Evolutionary conservation across 2,888 invertebrate genomes (phyloP).

Genomic region (Melinopterus prodromus): DNA sequence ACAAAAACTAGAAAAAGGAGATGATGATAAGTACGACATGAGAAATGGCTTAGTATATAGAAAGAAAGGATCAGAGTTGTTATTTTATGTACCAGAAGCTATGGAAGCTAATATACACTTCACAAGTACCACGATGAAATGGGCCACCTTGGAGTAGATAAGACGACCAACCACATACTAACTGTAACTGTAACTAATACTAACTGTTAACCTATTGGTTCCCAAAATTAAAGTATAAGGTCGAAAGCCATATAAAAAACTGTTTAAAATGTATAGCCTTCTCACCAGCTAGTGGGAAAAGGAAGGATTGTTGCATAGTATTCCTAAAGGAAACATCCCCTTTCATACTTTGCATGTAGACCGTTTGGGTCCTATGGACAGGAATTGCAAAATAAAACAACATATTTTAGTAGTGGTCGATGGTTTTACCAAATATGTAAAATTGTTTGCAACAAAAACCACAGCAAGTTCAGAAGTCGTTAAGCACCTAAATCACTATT

Average conservation of each 20-base stretch:
- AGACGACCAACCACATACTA: conserved; percentile 19
- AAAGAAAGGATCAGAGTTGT: conserved; percentile 25
- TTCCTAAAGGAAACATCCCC: conserved; percentile 10
- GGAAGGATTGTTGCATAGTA: conserved; percentile 8
- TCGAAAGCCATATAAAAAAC: conserved; percentile 29
- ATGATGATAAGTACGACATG: conserved; percentile 15
- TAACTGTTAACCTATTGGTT: conserved; percentile 34
- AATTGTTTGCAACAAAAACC: conserved; percentile 17
- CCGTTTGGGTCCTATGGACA: conserved; percentile 16
- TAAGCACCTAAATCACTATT: conserved; percentile 19
- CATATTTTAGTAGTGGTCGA: conserved; percentile 16
- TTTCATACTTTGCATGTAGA: conserved; percentile 12
- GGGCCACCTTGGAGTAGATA: conserved; percentile 30
- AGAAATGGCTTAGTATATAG: conserved; percentile 31
- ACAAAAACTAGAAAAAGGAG: background rate
- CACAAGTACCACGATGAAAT: conserved; percentile 28
- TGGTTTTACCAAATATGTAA: conserved; percentile 21
- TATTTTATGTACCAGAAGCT: conserved; percentile 30
- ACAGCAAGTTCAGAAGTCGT: conserved; percentile 6
- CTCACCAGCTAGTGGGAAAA: conserved; percentile 5
- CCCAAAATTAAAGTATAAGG: conserved; percentile 26
- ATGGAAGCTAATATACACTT: conserved; percentile 30
- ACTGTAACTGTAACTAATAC: too few relatives aligned
- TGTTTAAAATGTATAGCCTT: conserved; percentile 31
- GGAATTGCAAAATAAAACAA: background rate